Percentiles rank a stretch among this genome's conserved stretches.
Conservation (phyloP, 2,888 invertebrate genomes). For the Epicampocera succincta region DNA sequence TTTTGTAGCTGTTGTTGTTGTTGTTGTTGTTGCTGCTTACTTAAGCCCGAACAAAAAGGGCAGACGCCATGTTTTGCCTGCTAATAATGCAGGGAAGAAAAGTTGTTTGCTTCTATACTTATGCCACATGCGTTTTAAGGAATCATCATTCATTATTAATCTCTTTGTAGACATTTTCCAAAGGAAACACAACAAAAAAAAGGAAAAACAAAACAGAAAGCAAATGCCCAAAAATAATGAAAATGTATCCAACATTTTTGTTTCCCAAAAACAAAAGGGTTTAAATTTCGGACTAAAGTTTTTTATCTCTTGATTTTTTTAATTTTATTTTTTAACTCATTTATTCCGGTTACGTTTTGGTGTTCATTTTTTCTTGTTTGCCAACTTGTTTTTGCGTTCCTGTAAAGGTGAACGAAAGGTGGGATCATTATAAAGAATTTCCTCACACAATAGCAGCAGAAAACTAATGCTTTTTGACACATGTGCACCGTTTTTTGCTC, state of each 20-base stretch:
- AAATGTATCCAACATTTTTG: slow-evolving; percentile 21
- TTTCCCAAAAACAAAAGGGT: slow-evolving; percentile 40
- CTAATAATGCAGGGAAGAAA: slow-evolving; percentile 55
- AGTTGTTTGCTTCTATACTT: slow-evolving; percentile 78
- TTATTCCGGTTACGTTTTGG: slow-evolving; percentile 29
- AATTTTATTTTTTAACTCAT: slow-evolving; percentile 34
- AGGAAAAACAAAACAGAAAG: background rate
- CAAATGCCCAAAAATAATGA: background rate
- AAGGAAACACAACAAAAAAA: too few relatives aligned
- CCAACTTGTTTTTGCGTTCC: background rate
- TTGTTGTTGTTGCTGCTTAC: slow-evolving; percentile 70
- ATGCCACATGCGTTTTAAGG: slow-evolving; percentile 77
- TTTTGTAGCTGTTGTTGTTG: background rate
- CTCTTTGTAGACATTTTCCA: slow-evolving; percentile 67
- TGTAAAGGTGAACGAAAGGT: slow-evolving; percentile 56
- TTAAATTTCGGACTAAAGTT: slow-evolving; percentile 39
- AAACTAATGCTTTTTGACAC: slow-evolving; percentile 37
- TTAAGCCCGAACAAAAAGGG: slow-evolving; percentile 66
- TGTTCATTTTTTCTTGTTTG: slow-evolving; percentile 2
- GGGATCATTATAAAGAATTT: slow-evolving; percentile 30
- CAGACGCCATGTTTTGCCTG: slow-evolving; percentile 65
- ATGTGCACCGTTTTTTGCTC: slow-evolving; percentile 34
- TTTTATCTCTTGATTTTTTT: slow-evolving; percentile 9
- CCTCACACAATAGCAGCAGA: slow-evolving; percentile 5
- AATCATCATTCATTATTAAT: slow-evolving; percentile 72